These are phyloP conservation scores for Trichomalopsis sarcophagae DNA, from an alignment of 1,140 invertebrate genomes.

Conservation along the genomic window DNA sequence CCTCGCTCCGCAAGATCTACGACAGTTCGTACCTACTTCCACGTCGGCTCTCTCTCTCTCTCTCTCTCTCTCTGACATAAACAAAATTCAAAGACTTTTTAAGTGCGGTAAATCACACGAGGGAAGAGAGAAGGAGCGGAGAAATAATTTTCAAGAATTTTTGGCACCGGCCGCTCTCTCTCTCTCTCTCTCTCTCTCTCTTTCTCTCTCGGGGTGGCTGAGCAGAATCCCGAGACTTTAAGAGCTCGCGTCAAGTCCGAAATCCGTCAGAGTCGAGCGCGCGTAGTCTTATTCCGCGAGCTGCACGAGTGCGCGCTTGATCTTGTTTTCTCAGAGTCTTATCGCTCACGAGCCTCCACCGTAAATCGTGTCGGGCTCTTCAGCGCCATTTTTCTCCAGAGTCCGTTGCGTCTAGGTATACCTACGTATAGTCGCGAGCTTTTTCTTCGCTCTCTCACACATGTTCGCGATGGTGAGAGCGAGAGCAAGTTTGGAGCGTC, in stretches of 20 bases:
- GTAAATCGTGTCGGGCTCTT: constrained; percentile 60
- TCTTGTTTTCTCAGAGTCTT: constrained; percentile 59
- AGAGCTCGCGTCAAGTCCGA: constrained; percentile 55
- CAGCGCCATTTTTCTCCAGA: constrained; percentile 64
- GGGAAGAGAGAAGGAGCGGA: neutral
- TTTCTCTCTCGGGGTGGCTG: neutral
- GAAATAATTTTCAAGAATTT: constrained; percentile 44
- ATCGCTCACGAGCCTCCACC: constrained; percentile 49
- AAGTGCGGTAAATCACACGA: constrained; percentile 43
- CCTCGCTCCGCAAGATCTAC: constrained; percentile 6
- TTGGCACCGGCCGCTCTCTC: constrained; percentile 26
- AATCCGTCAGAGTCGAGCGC: constrained; percentile 53
- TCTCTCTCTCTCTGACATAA: constrained; percentile 10
- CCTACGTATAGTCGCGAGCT: neutral
- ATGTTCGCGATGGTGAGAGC: too few species aligned
- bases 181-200: neutral
- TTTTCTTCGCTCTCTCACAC: neutral
- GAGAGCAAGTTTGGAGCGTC: constrained; percentile 15
- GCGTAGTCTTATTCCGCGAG: neutral
- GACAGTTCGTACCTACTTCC: constrained; percentile 41
- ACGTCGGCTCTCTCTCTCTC: neutral
- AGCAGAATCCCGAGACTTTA: constrained; percentile 27
- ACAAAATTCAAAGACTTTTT: constrained; percentile 52
- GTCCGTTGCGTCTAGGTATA: constrained; percentile 45
- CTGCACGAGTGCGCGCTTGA: constrained; percentile 49